Conservation (phyloP, 2,888 invertebrate genomes). For the Matsumyia berberina region DNA sequence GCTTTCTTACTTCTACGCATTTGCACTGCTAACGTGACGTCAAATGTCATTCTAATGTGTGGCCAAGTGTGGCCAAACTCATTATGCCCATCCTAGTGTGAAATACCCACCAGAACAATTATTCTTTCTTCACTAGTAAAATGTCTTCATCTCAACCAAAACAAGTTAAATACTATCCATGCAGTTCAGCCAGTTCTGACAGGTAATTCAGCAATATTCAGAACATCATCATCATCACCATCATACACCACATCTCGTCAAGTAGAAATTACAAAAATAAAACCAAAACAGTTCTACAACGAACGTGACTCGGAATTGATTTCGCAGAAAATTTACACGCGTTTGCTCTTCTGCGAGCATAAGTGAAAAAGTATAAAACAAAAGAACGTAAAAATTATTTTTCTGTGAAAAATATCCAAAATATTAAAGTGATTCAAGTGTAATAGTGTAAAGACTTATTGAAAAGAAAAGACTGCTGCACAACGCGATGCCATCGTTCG, state of each 20-base stretch:
- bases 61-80: conserved; percentile 51
- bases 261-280: conserved; percentile 19
- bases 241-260: conserved; percentile 41
- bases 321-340: conserved; percentile 22
- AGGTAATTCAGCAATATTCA: conserved; percentile 87
- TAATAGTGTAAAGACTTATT: neutral
- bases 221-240: conserved; percentile 60
- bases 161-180: conserved; percentile 90
- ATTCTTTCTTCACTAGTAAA: conserved; percentile 50
- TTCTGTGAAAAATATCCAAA: conserved; percentile 16
- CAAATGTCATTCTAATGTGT: neutral
- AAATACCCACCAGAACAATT: conserved; percentile 10
- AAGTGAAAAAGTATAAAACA: neutral
- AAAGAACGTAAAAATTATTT: neutral
- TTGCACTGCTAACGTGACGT: neutral
- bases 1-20: conserved; percentile 2
- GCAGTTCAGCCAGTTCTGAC: conserved; percentile 96
- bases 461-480: conserved; percentile 14
- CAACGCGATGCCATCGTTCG: conserved; percentile 70
- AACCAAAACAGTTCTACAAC: conserved; percentile 30
- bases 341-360: conserved; percentile 7
- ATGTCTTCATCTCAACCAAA: conserved; percentile 80
- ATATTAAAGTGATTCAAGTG: conserved; percentile 16
- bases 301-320: conserved; percentile 49
- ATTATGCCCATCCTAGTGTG: neutral